Conservation (phyloP, 2,888 invertebrate species). For the Leptopilina myrica region DNA sequence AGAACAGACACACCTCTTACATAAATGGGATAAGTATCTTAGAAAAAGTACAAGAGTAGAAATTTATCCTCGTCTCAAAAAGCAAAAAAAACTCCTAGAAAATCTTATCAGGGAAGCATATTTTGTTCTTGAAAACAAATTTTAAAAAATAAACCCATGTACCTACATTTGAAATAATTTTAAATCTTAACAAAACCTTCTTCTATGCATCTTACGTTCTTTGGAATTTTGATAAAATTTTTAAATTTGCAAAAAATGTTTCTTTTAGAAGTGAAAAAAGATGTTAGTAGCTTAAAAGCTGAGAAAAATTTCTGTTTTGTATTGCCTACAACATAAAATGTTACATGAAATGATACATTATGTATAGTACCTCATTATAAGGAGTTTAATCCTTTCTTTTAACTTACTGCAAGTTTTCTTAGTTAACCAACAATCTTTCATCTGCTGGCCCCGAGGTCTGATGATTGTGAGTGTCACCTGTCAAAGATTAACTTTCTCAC, state of each 20-base stretch:
- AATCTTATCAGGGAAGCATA: no score
- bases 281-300: no score
- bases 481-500: conserved; percentile 71
- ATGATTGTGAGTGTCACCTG: conserved; percentile 69
- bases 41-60: neutral
- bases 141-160: no score
- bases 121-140: no score
- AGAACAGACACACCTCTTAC: neutral
- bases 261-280: no score
- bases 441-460: conserved; percentile 1
- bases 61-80: neutral
- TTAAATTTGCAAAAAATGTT: no score
- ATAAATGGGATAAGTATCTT: neutral
- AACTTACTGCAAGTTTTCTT: neutral
- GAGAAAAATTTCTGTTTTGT: no score
- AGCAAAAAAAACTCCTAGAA: no score
- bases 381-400: neutral
- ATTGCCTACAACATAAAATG: neutral
- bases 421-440: conserved; percentile 9
- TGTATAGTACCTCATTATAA: neutral
- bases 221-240: no score
- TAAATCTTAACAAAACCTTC: no score
- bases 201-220: no score
- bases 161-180: no score
- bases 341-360: neutral